Conservation (phyloP, 2,797 vertebrate species). For the Hippocampus kuda region DNA sequence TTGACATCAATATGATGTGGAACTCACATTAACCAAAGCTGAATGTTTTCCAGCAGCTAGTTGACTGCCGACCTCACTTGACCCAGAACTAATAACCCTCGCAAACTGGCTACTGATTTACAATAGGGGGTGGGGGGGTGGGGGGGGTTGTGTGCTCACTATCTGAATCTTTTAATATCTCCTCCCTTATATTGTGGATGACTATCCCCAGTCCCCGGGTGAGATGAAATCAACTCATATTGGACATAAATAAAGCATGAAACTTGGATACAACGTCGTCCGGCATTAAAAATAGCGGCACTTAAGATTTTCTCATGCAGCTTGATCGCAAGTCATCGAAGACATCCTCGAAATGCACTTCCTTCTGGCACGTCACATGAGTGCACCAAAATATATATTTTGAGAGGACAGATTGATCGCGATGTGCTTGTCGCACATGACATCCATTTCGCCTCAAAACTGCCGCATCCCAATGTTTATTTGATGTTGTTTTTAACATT, state of each 20-base stretch:
- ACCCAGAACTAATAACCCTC: constrained; percentile 2
- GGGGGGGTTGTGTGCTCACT: neutral
- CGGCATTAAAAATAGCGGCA: constrained; percentile 1
- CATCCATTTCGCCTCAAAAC: neutral
- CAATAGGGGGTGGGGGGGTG: neutral
- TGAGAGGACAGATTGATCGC: neutral
- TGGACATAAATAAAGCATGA: constrained; percentile 1
- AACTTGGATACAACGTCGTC: neutral
- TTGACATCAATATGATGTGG: neutral
- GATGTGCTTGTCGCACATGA: neutral
- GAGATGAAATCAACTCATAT: neutral
- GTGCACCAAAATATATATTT: neutral
- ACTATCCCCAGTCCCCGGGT: neutral
- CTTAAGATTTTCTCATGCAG: constrained; percentile 4
- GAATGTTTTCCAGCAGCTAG: neutral
- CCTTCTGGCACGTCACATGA: neutral
- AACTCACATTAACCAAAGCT: neutral
- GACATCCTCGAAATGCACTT: neutral
- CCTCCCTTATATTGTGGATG: no score
- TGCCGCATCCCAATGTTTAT: neutral
- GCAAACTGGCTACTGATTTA: neutral
- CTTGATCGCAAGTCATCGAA: neutral
- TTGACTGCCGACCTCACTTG: neutral
- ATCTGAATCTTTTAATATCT: neutral
- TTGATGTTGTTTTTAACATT: no score